phyloP scores from a whole-genome alignment of 1,140 invertebrate species.

The Rhizoglyphus robini region DNA sequence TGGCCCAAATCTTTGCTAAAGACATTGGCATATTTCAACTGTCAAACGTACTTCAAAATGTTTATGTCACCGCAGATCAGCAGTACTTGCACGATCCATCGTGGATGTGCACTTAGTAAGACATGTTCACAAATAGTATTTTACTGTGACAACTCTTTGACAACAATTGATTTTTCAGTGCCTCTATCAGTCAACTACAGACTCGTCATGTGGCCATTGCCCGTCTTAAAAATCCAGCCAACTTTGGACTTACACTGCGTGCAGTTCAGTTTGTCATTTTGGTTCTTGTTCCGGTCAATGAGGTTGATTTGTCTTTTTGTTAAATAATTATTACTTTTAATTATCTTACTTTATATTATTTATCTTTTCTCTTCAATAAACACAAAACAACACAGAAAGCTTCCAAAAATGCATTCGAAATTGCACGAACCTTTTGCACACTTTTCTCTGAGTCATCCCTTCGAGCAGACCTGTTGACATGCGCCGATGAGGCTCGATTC shows the following conservation, averaged over 20 bases:
- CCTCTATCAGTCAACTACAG: neutral
- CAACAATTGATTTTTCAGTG: too few species aligned
- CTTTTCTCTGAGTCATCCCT: constrained; percentile 25
- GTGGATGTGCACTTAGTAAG: constrained; percentile 15
- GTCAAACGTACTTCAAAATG: constrained; percentile 1
- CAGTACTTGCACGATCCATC: neutral
- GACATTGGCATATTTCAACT: neutral
- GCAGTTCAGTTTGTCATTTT: neutral
- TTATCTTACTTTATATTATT: too few species aligned
- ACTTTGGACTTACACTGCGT: constrained; percentile 7
- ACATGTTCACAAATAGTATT: neutral
- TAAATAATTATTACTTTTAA: constrained; percentile 7
- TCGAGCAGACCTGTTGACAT: constrained; percentile 21
- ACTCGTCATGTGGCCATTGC: neutral
- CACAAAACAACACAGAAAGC: constrained; percentile 25
- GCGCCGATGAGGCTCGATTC: constrained; percentile 10
- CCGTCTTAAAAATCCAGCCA: neutral
- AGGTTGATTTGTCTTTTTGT: constrained; percentile 1
- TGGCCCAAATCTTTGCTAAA: neutral
- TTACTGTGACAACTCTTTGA: too few species aligned
- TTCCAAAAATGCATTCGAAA: constrained; percentile 29
- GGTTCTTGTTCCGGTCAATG: neutral
- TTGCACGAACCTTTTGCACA: constrained; percentile 29
- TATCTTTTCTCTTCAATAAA: too few species aligned
- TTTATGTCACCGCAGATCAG: neutral